phyloP scores from a whole-genome alignment of 35 echinoderm and acorn worm species.

The Lytechinus pictus region DNA sequence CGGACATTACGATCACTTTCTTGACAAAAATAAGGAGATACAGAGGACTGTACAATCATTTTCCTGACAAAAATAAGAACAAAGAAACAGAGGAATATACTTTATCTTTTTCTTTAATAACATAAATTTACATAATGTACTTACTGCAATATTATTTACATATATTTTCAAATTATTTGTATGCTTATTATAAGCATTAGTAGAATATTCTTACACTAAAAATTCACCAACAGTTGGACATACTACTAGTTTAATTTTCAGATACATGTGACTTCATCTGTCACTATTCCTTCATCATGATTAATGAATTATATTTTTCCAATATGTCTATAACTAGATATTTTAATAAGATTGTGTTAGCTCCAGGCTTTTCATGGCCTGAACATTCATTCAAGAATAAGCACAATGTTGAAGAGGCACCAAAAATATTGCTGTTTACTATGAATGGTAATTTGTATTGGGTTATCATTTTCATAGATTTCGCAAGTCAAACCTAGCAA shows the following conservation, averaged over 20 bases:
- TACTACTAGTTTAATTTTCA: background rate
- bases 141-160: background rate
- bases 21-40: too few species aligned
- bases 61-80: too few species aligned
- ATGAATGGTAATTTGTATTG: background rate
- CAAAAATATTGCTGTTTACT: background rate
- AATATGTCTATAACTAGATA: background rate
- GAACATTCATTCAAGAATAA: background rate
- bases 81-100: background rate
- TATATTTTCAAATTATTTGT: background rate
- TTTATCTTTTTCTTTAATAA: constrained; percentile 26
- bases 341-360: background rate
- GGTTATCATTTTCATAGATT: too few species aligned
- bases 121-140: constrained; percentile 5
- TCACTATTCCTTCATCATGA: too few species aligned
- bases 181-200: constrained; percentile 22
- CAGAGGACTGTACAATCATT: too few species aligned
- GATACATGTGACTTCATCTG: background rate
- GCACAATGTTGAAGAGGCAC: background rate
- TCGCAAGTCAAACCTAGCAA: too few species aligned
- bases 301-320: too few species aligned
- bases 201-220: constrained; percentile 28
- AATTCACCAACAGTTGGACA: background rate
- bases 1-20: too few species aligned
- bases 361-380: background rate